phyloP scores from a whole-genome alignment of 2,888 invertebrate genomes.

The Tortricodes alternella region DNA sequence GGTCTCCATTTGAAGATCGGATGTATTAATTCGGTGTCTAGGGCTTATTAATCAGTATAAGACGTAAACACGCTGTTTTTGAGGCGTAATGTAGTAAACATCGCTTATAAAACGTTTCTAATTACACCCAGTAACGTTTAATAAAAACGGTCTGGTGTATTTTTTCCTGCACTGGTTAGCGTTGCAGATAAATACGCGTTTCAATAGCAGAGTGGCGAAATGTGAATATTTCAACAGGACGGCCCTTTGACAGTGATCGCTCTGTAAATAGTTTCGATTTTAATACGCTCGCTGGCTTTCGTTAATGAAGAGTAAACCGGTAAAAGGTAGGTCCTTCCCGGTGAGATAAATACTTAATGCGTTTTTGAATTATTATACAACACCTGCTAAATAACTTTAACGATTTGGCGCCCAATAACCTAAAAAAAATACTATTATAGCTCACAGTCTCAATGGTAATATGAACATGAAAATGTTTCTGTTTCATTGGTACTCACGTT shows the following conservation, averaged over 20 bases:
- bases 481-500: no score
- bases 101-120: slow-evolving; percentile 6
- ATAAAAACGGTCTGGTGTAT: no score
- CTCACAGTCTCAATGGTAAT: no score
- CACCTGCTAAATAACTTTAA: no score
- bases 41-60: slow-evolving; percentile 42
- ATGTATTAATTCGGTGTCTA: slow-evolving; percentile 54
- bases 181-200: slow-evolving; percentile 13
- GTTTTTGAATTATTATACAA: not conserved
- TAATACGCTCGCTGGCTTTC: not conserved
- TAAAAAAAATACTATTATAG: no score
- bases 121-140: not conserved
- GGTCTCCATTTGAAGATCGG: slow-evolving; percentile 57
- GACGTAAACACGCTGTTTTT: slow-evolving; percentile 34
- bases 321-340: not conserved
- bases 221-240: slow-evolving; percentile 21
- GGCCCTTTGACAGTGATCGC: slow-evolving; percentile 11
- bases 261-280: slow-evolving; percentile 25
- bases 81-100: not conserved
- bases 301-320: slow-evolving; percentile 10
- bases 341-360: not conserved
- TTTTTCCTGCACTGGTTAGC: not conserved
- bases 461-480: no score
- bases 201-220: slow-evolving; percentile 5
- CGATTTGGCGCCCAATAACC: no score